Conservation (phyloP, 2,797 vertebrate genomes). For the Sebastes iracundus region DNA sequence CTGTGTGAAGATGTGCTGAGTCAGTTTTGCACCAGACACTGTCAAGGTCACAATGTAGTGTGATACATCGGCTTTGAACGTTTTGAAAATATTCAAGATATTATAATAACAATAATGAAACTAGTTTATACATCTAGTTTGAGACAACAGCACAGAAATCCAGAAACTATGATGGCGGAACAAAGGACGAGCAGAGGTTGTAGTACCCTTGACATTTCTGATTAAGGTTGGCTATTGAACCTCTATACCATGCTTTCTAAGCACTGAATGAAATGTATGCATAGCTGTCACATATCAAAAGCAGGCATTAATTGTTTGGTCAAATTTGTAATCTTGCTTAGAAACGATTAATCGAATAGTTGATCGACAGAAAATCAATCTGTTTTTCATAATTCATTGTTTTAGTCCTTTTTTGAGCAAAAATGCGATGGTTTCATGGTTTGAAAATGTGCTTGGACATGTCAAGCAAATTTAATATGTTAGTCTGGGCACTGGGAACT, state of each 20-base stretch:
- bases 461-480: no score
- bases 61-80: background rate
- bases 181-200: no score
- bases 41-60: background rate
- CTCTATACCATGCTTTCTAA: background rate
- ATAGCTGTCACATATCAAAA: background rate
- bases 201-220: background rate
- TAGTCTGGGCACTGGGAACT: no score
- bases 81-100: background rate
- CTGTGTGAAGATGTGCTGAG: background rate
- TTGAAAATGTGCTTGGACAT: no score
- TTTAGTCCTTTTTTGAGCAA: no score
- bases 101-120: background rate
- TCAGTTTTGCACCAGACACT: slow-evolving; percentile 10
- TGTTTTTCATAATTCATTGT: no score
- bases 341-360: no score
- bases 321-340: no score
- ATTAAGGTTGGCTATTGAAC: background rate
- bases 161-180: background rate
- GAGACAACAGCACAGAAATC: background rate
- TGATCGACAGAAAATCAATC: no score
- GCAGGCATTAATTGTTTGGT: background rate
- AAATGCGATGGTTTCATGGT: no score
- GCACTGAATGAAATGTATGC: background rate
- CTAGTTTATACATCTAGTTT: background rate